Percentiles rank a stretch among this genome's conserved stretches.
These are phyloP conservation scores for Daboia siamensis DNA, from an alignment of 2,113 vertebrate species.

Conservation along the genomic window DNA sequence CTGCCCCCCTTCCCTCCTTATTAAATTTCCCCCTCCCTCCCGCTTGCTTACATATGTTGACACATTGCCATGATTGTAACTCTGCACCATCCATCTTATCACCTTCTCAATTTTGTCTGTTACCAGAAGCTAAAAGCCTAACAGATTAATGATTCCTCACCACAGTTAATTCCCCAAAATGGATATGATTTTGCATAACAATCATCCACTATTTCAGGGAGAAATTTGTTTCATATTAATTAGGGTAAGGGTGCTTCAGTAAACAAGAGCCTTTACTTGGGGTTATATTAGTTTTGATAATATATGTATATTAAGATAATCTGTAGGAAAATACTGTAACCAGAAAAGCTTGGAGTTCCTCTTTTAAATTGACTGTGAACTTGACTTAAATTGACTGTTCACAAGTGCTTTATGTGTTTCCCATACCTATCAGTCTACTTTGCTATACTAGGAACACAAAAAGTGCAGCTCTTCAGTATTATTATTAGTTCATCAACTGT, in stretches of 20 bases:
- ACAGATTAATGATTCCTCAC: not conserved
- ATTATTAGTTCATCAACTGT: no score
- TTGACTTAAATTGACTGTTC: not conserved
- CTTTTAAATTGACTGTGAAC: not conserved
- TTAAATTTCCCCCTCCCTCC: not conserved
- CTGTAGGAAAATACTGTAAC: not conserved
- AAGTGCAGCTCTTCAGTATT: not conserved
- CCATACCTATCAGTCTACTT: not conserved
- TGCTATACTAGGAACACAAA: not conserved
- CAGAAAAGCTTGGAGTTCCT: not conserved
- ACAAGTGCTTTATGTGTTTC: not conserved
- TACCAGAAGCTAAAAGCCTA: not conserved
- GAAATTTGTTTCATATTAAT: not conserved
- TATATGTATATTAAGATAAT: not conserved
- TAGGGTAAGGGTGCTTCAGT: not conserved
- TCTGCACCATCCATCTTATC: not conserved
- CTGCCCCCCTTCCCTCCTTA: not conserved
- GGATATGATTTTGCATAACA: no score
- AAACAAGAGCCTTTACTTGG: not conserved
- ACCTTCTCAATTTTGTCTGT: not conserved
- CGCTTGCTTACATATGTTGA: not conserved
- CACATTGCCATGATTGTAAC: not conserved
- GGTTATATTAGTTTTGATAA: not conserved
- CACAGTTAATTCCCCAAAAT: not conserved
- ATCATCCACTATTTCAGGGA: not conserved